These are phyloP conservation scores for Aculops lycopersici DNA, from an alignment of 1,140 invertebrate genomes.

Conservation along the genomic window DNA sequence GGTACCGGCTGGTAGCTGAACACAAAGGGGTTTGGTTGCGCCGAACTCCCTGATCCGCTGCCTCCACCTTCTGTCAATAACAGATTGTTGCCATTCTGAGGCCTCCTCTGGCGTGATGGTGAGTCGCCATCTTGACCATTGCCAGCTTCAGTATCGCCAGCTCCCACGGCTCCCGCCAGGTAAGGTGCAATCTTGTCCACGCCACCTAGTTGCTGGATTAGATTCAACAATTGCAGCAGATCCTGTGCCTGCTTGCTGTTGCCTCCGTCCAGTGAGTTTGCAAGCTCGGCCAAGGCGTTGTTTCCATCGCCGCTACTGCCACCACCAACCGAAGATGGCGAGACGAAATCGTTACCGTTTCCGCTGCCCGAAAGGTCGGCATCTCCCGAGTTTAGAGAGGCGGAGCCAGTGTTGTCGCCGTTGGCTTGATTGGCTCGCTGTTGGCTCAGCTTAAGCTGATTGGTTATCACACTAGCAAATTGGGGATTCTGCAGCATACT, in stretches of 20 bases:
- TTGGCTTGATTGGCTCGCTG: background rate
- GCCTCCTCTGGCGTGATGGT: background rate
- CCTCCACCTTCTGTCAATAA: slow-evolving; percentile 1
- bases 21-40: background rate
- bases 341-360: slow-evolving; percentile 2
- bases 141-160: background rate
- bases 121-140: background rate
- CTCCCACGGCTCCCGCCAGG: slow-evolving; percentile 4
- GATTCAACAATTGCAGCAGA: slow-evolving; percentile 10
- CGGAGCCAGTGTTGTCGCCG: background rate
- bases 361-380: background rate
- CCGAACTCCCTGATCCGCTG: background rate
- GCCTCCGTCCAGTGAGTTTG: background rate
- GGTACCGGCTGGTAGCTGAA: no score
- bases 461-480: background rate
- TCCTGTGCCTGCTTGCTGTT: slow-evolving; percentile 3
- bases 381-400: background rate
- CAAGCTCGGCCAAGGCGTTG: background rate
- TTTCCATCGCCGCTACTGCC: slow-evolving; percentile 5
- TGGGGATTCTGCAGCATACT: slow-evolving; percentile 1
- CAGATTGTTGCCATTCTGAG: slow-evolving; percentile 1
- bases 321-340: slow-evolving; percentile 2
- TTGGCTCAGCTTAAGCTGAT: background rate
- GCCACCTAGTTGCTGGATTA: slow-evolving; percentile 12
- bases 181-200: slow-evolving; percentile 11